Base-by-base conservation (phyloP, 1,140 invertebrate species). In the Calliopsis andreniformis region DNA sequence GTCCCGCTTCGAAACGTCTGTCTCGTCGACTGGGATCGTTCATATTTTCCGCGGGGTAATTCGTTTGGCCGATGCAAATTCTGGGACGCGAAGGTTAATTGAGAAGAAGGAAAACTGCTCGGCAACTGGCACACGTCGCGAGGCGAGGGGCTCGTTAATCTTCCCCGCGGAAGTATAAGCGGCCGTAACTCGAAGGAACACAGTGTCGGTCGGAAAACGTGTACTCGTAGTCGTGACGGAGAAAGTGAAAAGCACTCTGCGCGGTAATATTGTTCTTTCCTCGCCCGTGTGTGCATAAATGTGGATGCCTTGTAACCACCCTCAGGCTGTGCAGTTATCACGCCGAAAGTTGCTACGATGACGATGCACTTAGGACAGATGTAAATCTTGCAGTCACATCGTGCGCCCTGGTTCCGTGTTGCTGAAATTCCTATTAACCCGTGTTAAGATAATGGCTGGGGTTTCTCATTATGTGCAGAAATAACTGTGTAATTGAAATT, bases 331-430 rank as follows among this genome's bases (percentile, higher is more conserved):
- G 16, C 63, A 63, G 45, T 63, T 63, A 71, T 42, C 20, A n/a
- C 35, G 8, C 12, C 39, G 7, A 63, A 53, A 30, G 23, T 53
- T 35, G 58, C 42, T 30, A 53, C 49, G 47, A 49, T 14, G 56
- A 63, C 53, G 69, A 53, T 28, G 18, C 59, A 51, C 32, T 63
- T 49, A 53, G 53, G 45, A 25, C 20, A n/a, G 45, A 62, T 28
- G 47, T 39, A 63, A 72, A 63, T 42, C 23, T 51, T 45, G 1
- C 23, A 16, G 32, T 16, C 20, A 42, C 39, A 51, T 20, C 18
- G 45, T 47, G n/a, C 6, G 18, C 20, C 56, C 18, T 23, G 55
- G 14, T 12, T 42, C 23, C 16, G 12, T 14, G 32, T 16, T 23
- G 6, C 18, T 20, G 25, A 25, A 39, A 39, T 39, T 3, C 3